Evolutionary conservation across 2,113 vertebrate species (phyloP).

Genomic region (Scalopus aquaticus): DNA sequence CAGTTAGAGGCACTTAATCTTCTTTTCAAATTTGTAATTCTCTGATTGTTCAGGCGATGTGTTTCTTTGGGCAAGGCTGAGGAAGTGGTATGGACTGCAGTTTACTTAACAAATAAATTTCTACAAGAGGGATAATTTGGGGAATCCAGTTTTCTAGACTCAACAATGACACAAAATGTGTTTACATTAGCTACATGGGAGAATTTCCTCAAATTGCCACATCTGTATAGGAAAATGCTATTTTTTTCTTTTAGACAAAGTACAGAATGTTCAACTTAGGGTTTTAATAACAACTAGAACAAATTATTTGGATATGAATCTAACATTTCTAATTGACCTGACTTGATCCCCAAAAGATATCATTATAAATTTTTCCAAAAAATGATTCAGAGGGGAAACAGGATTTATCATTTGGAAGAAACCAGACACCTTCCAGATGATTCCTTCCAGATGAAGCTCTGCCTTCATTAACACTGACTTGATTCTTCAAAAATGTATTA

Average conservation of each 20-base stretch:
- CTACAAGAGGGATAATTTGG: slow-evolving; percentile 49
- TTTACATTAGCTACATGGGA: slow-evolving; percentile 52
- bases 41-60: neutral
- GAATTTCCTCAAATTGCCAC: slow-evolving; percentile 29
- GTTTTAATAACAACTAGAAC: slow-evolving; percentile 22
- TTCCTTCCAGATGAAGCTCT: neutral
- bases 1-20: slow-evolving; percentile 9
- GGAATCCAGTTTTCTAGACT: slow-evolving; percentile 44
- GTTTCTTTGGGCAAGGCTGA: slow-evolving; percentile 45
- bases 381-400: neutral
- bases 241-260: slow-evolving; percentile 44
- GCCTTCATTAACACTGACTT: neutral
- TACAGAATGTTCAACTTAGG: slow-evolving; percentile 13
- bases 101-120: slow-evolving; percentile 63
- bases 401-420: slow-evolving; percentile 47
- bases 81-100: slow-evolving; percentile 17
- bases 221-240: neutral
- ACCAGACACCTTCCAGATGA: neutral
- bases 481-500: neutral
- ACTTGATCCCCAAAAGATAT: neutral
- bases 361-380: neutral
- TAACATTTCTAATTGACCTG: slow-evolving; percentile 35
- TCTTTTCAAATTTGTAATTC: slow-evolving; percentile 34
- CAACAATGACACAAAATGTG: slow-evolving; percentile 56
- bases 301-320: neutral